phyloP scores from a whole-genome alignment of 2,888 invertebrate species.

The Lasioglossum malachurum region DNA sequence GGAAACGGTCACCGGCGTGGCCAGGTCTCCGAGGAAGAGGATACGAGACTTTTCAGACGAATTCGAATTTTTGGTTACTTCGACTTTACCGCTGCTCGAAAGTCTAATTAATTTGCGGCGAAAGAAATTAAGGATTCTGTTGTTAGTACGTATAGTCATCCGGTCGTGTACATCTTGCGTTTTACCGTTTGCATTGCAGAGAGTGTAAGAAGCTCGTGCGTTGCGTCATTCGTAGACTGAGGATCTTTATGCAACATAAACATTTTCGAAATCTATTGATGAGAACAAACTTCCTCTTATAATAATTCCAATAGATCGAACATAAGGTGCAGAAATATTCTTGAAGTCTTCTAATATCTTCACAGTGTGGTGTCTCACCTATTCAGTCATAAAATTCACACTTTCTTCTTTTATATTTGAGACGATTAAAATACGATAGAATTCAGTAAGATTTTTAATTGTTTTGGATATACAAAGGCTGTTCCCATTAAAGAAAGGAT shows the following conservation, averaged over 20 bases:
- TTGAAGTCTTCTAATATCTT: no score
- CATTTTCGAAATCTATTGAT: background rate
- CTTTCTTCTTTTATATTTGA: no score
- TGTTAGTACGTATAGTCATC: background rate
- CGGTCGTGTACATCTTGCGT: background rate
- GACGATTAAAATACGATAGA: background rate
- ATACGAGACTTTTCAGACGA: background rate
- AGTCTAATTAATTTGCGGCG: background rate
- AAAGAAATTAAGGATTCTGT: background rate
- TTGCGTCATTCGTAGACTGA: background rate
- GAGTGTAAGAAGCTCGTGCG: background rate
- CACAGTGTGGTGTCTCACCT: no score
- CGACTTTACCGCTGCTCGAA: background rate
- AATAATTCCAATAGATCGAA: no score
- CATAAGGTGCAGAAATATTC: no score
- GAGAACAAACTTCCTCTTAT: background rate
- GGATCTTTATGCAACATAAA: background rate
- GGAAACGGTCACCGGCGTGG: conserved; percentile 12
- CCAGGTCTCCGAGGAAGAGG: background rate
- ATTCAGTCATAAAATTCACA: no score
- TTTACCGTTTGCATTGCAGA: background rate
- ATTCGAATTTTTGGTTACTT: background rate
- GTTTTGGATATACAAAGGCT: no score
- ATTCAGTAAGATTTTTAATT: no score
- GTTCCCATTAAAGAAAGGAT: no score